Percentiles rank a stretch among this genome's conserved stretches.
phyloP scores from a whole-genome alignment of 2,888 invertebrate species.

The Drosophila diplacantha region DNA sequence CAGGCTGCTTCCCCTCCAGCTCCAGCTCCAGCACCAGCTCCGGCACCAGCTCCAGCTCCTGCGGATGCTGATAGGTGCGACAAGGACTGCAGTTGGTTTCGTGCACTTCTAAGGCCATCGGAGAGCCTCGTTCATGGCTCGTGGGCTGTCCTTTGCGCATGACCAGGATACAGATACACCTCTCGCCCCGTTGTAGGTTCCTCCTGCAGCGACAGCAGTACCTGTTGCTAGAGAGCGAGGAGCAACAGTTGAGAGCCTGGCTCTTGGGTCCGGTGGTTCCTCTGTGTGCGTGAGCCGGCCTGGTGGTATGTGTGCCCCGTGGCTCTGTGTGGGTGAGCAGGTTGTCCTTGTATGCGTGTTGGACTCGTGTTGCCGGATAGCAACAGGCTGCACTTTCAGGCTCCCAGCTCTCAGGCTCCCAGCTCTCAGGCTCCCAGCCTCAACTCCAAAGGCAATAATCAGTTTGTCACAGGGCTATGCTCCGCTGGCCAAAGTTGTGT shows the following conservation, averaged over 20 bases:
- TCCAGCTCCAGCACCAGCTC: not conserved
- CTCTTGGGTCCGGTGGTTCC: not conserved
- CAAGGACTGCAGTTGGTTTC: constrained; percentile 15
- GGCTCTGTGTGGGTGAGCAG: constrained; percentile 10
- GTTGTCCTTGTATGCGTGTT: constrained; percentile 20
- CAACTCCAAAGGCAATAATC: constrained; percentile 24
- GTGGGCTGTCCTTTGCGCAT: constrained; percentile 19
- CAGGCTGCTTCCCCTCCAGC: constrained; percentile 33
- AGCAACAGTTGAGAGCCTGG: constrained; percentile 70
- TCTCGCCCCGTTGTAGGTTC: constrained; percentile 7
- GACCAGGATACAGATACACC: constrained; percentile 8
- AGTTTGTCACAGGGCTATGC: constrained; percentile 33
- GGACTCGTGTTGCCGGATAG: constrained; percentile 30
- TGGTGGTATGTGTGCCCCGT: constrained; percentile 14
- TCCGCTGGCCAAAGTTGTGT: constrained; percentile 30
- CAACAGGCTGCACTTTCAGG: constrained; percentile 56
- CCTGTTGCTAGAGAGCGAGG: constrained; percentile 74
- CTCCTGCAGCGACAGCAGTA: constrained; percentile 34
- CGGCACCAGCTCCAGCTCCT: constrained; percentile 15
- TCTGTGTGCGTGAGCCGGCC: constrained; percentile 29
- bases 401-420: constrained; percentile 17
- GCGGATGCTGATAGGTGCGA: constrained; percentile 41
- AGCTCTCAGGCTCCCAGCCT: not conserved
- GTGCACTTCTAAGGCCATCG: constrained; percentile 14
- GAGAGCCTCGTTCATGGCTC: not conserved